These are phyloP conservation scores for Ditylenchus dipsaci DNA, from an alignment of 1,140 invertebrate species.

Conservation along the genomic window DNA sequence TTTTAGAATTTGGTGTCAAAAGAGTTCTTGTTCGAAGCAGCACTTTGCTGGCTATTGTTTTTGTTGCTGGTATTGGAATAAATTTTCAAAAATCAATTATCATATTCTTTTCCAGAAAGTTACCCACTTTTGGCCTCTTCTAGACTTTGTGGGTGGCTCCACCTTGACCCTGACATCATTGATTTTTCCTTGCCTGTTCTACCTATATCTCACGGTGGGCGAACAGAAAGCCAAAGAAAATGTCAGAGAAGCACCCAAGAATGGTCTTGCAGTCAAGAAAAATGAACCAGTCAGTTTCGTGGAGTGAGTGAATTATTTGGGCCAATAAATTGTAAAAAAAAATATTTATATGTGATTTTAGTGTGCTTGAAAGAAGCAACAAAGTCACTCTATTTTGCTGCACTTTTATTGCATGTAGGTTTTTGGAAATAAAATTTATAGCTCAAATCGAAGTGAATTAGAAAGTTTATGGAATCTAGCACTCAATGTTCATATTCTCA, in stretches of 20 bases:
- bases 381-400: background rate
- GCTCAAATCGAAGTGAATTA: background rate
- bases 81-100: no score
- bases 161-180: conserved; percentile 68
- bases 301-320: background rate
- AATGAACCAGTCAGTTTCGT: background rate
- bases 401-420: conserved; percentile 1
- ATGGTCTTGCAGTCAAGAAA: conserved; percentile 1
- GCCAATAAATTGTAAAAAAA: background rate
- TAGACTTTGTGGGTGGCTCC: conserved; percentile 78
- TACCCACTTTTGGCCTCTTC: conserved; percentile 81
- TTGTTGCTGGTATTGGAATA: conserved; percentile 64
- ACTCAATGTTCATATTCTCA: background rate
- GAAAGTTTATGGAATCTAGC: no score
- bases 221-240: conserved; percentile 28
- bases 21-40: conserved; percentile 71
- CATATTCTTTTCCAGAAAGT: conserved; percentile 62
- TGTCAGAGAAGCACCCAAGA: background rate
- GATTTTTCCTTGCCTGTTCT: conserved; percentile 58
- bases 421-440: background rate
- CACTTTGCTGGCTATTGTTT: conserved; percentile 70
- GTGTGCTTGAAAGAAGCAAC: background rate
- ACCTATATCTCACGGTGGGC: conserved; percentile 42
- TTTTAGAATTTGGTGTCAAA: conserved; percentile 59
- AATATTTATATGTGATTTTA: background rate